Conservation (phyloP, 2,113 vertebrate species). For the Rutilus rutilus region DNA sequence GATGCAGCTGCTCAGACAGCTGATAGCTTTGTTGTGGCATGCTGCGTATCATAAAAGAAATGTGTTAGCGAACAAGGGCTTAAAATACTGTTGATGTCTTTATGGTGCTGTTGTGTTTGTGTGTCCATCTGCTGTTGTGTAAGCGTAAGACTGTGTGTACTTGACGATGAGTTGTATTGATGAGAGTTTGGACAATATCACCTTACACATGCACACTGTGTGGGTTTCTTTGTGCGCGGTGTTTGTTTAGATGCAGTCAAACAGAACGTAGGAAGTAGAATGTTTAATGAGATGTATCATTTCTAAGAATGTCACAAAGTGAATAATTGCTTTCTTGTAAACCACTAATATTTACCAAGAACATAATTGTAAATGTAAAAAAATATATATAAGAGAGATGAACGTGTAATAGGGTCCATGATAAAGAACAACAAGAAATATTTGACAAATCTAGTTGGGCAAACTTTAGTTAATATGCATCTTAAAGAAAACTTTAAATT, state of each 20-base stretch:
- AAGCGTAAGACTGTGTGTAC: slow-evolving; percentile 34
- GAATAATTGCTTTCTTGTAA: background rate
- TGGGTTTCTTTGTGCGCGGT: slow-evolving; percentile 34
- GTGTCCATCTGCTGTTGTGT: slow-evolving; percentile 41
- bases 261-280: slow-evolving; percentile 32
- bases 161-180: slow-evolving; percentile 23
- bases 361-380: background rate
- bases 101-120: slow-evolving; percentile 39
- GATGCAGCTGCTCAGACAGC: slow-evolving; percentile 54
- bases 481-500: too few relatives aligned
- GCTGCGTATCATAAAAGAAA: slow-evolving; percentile 52
- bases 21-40: slow-evolving; percentile 54
- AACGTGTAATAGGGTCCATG: too few relatives aligned
- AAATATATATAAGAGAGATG: too few relatives aligned
- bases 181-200: slow-evolving; percentile 56
- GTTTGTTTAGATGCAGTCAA: slow-evolving; percentile 46
- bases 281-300: slow-evolving; percentile 43
- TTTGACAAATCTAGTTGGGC: too few relatives aligned
- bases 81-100: slow-evolving; percentile 56
- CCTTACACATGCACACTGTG: slow-evolving; percentile 44
- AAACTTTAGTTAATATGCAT: too few relatives aligned
- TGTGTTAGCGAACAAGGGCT: slow-evolving; percentile 52
- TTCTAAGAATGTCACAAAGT: slow-evolving; percentile 47
- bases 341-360: background rate
- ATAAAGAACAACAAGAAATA: too few relatives aligned